Percentiles rank a stretch among this genome's conserved stretches.
These are phyloP conservation scores for Drosophila setifemur DNA, from an alignment of 1,140 invertebrate species.

Conservation along the genomic window DNA sequence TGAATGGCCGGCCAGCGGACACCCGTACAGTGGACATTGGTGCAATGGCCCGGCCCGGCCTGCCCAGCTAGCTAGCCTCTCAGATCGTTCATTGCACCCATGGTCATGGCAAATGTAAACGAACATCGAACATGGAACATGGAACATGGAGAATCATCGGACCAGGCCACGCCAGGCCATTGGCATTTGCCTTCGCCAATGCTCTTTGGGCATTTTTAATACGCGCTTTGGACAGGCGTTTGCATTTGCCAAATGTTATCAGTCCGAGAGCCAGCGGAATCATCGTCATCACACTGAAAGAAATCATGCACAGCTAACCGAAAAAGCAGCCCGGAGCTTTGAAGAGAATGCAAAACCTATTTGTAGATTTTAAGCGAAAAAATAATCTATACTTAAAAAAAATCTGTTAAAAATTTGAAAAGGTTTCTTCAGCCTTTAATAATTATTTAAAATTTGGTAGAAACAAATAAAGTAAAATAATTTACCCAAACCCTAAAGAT, in stretches of 20 bases:
- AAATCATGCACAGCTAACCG: background rate
- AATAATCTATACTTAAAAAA: too few species aligned
- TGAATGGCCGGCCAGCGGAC: conserved; percentile 57
- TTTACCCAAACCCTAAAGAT: too few species aligned
- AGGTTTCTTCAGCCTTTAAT: too few species aligned
- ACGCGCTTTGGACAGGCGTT: conserved; percentile 55
- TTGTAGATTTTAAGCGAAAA: background rate
- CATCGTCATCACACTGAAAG: conserved; percentile 11
- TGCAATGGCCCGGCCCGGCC: conserved; percentile 46
- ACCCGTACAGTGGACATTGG: conserved; percentile 36
- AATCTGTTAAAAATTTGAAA: too few species aligned
- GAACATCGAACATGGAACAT: conserved; percentile 6
- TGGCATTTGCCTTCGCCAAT: conserved; percentile 43
- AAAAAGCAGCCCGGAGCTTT: too few species aligned
- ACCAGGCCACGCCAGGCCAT: too few species aligned
- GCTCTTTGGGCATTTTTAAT: conserved; percentile 80
- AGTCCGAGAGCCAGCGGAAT: conserved; percentile 45
- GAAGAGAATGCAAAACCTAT: too few species aligned
- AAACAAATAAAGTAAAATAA: too few species aligned
- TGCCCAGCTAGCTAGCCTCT: conserved; percentile 3
- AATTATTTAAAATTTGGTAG: too few species aligned
- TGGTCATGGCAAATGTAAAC: conserved; percentile 34
- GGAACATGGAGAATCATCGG: too few species aligned
- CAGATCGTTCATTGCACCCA: conserved; percentile 53
- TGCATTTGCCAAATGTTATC: conserved; percentile 79